Evolutionary conservation across 2,113 vertebrate genomes (phyloP), one percentile per base, ranked within the genome.

Genomic region (Rhinopithecus roxellana): DNA sequence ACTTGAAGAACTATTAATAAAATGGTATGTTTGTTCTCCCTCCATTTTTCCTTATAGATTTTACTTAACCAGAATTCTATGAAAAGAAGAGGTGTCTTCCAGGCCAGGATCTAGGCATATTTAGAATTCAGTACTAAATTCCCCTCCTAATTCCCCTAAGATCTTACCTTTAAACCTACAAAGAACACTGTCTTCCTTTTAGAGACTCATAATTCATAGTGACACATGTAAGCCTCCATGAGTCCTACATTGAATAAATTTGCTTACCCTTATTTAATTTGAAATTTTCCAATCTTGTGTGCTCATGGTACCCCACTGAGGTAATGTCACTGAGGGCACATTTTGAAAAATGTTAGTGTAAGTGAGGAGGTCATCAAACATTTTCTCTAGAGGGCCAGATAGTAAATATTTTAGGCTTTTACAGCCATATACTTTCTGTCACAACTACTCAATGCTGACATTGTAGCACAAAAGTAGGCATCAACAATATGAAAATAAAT

Each of bases 311-410:
- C 82, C 22, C 67, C 79, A n/a, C 23, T 57, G 43, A 94, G 80
- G 22, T 40, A 85, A 85, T 9, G 30, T 64, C 64, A 32, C 38
- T 35, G 4, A 48, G 3, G 43, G 35, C 69, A 82, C 40, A 78
- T 70, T 97, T 83, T 48, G 22, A 69, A 40, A 95, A 95, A 78
- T 48, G 38, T 74, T 85, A 82, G 40, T 70, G n/a, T 35, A 50
- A 83, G 77, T 2, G 17, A 40, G 1, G 4, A 16, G 5, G 8
- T 80, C 40, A 75, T 74, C 18, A 61, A 88, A 61, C 2, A 35
- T 74, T 45, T 40, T 43, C 78, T 75, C 2, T 16, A 25, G 67
- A 64, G 6, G 48, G 25, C 3, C 30, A 88, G 12, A 6, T 1
- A 48, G 32, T 38, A 92, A 35, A n/a, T 48, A 82, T 55, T 81